phyloP scores from a whole-genome alignment of 1,140 invertebrate genomes.

The Phymastichus coffea region DNA sequence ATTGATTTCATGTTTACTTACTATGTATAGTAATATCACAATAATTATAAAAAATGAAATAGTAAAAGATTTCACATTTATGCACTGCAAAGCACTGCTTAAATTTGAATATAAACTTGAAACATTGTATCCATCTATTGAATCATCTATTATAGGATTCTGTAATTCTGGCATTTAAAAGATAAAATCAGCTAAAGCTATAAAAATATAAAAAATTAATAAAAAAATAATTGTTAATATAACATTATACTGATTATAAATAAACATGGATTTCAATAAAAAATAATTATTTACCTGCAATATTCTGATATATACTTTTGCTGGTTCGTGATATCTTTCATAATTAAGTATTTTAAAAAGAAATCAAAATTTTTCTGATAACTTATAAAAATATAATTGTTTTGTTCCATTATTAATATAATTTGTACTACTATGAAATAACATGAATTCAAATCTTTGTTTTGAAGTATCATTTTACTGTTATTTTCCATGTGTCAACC shows the following conservation, averaged over 20 bases:
- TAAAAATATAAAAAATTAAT: slow-evolving; percentile 1
- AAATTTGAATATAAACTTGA: slow-evolving; percentile 79
- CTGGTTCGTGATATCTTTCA: slow-evolving; percentile 85
- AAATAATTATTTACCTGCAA: slow-evolving; percentile 65
- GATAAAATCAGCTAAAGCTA: slow-evolving; percentile 89
- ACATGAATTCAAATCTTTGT: slow-evolving; percentile 85
- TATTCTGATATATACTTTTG: slow-evolving; percentile 76
- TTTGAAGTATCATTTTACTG: slow-evolving; percentile 86
- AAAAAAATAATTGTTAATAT: not conserved
- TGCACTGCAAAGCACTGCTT: slow-evolving; percentile 84
- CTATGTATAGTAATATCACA: slow-evolving; percentile 57
- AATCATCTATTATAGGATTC: slow-evolving; percentile 82
- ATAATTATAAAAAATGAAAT: slow-evolving; percentile 47
- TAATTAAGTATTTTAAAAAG: slow-evolving; percentile 87
- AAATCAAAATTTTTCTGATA: slow-evolving; percentile 83
- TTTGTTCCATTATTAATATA: slow-evolving; percentile 93
- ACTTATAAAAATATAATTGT: slow-evolving; percentile 89
- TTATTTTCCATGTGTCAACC: slow-evolving; percentile 93
- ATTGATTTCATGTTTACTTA: slow-evolving; percentile 28
- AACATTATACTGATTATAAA: not conserved
- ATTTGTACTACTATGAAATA: slow-evolving; percentile 98
- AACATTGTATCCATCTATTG: slow-evolving; percentile 64
- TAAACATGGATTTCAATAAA: not conserved
- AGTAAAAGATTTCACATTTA: slow-evolving; percentile 70
- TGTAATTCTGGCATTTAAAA: slow-evolving; percentile 94